Evolutionary conservation across 2,113 vertebrate genomes (phyloP), one percentile per base, ranked within the genome.

Genomic region (Sardina pilchardus): DNA sequence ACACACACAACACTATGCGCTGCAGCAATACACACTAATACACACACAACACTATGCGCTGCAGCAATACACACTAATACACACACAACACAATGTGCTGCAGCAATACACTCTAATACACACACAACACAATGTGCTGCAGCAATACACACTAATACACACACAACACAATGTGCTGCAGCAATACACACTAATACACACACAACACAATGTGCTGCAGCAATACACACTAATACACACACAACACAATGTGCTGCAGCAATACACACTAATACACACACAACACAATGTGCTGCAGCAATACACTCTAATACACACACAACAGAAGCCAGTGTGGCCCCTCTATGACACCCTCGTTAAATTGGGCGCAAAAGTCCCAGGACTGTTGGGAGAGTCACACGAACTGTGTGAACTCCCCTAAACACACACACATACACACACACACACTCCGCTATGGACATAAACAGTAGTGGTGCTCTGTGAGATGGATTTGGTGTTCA

Each of bases 381-480:
- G 19, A 16, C 50, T 5, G 50, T 56, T 4, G 17, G 50, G 50
- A 56, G 19, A 56, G 17, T 21, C 50, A 56, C 50, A 56, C 50
- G 7, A 63, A 63, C n/a, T n/a, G n/a, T n/a, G n/a, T n/a, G n/a
- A n/a, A n/a, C n/a, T n/a, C n/a, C n/a, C n/a, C n/a, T n/a, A n/a
- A 26, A 1, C 26, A 75, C 67, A 75, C 67, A 75, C 67, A 75
- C 67, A 75, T 30, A 75, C 67, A 75, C 67, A 75, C 67, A 75
- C 67, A 75, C 67, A 75, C 67, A 75, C 67, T 30, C 12, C 67
- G 34, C 67, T 12, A 75, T 14, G 7, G 6, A 67, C n/a, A 67
- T 6, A 67, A 21, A 26, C 26, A 75, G 8, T 19, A 78, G 30
- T 10, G 24, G 3, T 26, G 63, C 10, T 63, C n/a, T 71, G 26